These are phyloP conservation scores for Notodonta ziczac DNA, from an alignment of 2,888 invertebrate species.

Conservation along the genomic window DNA sequence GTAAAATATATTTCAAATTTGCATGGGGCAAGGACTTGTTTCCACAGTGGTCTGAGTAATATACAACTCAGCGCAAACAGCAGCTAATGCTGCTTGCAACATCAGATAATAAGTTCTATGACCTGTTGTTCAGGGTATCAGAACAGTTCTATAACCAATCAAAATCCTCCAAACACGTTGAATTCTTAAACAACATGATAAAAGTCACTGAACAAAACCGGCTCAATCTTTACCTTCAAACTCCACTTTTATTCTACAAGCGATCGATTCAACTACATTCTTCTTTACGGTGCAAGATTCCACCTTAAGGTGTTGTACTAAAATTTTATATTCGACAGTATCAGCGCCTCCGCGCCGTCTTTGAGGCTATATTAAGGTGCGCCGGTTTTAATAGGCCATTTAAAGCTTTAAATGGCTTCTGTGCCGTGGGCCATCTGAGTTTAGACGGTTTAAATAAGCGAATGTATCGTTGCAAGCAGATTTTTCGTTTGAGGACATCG, in stretches of 20 bases:
- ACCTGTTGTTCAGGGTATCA: no score
- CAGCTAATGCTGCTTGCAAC: no score
- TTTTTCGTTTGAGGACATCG: not conserved
- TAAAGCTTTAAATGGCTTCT: conserved; percentile 19
- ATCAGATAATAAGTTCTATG: no score
- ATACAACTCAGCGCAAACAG: no score
- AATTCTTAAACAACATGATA: not conserved
- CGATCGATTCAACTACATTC: conserved; percentile 3
- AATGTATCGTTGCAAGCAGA: not conserved
- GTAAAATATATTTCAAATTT: conserved; percentile 21
- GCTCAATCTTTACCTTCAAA: not conserved
- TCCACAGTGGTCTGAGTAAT: no score
- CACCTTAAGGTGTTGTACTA: conserved; percentile 25
- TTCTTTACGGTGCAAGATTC: not conserved
- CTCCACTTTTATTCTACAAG: not conserved
- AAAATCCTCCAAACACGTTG: no score
- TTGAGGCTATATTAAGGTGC: conserved; percentile 26
- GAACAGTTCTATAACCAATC: not conserved
- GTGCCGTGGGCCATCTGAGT: conserved; percentile 15
- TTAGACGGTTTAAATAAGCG: conserved; percentile 5
- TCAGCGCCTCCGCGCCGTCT: conserved; percentile 19
- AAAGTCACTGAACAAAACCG: not conserved
- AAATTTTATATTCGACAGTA: conserved; percentile 39
- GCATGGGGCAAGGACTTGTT: no score
- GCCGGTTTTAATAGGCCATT: conserved; percentile 41